Evolutionary conservation across 2,888 invertebrate genomes (phyloP).

Genomic region (Cremastinae sp.): DNA sequence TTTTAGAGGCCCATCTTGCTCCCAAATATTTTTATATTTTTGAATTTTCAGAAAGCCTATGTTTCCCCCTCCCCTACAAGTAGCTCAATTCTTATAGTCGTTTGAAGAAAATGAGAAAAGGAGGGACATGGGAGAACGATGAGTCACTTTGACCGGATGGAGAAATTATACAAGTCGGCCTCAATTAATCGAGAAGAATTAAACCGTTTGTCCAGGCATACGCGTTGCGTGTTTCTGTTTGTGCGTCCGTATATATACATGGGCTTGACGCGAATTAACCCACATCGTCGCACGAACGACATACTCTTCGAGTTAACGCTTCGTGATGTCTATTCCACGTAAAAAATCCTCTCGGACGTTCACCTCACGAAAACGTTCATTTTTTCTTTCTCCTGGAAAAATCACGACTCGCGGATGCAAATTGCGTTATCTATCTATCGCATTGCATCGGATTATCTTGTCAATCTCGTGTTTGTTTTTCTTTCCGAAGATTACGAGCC

Average conservation of each 20-base stretch:
- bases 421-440: no score
- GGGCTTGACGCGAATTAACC: constrained; percentile 65
- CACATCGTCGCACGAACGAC: constrained; percentile 59
- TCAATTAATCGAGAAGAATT: constrained; percentile 74
- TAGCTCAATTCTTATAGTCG: not conserved
- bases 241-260: constrained; percentile 3
- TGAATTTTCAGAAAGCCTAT: not conserved
- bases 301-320: not conserved
- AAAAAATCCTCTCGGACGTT: constrained; percentile 30
- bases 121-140: constrained; percentile 53
- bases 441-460: no score
- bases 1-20: no score
- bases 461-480: no score
- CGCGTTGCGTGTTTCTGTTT: not conserved
- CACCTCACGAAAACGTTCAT: constrained; percentile 13
- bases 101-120: constrained; percentile 11
- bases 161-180: constrained; percentile 70
- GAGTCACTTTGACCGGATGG: constrained; percentile 72
- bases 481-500: not conserved
- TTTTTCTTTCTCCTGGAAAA: not conserved
- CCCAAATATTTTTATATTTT: not conserved
- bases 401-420: no score
- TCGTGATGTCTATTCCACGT: constrained; percentile 3
- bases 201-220: constrained; percentile 70
- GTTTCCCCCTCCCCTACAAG: no score